Base-by-base conservation (phyloP, 2,888 invertebrate species). In the Linnaemya vulpina region DNA sequence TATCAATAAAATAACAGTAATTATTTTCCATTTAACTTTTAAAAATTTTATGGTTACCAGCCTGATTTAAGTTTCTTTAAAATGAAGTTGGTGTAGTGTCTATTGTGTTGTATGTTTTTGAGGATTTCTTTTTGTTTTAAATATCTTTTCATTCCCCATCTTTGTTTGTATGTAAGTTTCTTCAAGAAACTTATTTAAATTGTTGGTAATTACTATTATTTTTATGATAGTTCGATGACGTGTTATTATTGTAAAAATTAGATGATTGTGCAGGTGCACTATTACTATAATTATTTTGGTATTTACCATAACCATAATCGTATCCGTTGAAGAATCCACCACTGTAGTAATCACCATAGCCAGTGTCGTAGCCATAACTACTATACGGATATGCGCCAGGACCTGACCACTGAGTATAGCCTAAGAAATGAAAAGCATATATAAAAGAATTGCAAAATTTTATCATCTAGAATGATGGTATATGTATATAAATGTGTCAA, bases 311-410 rank as follows among this genome's bases (percentile, higher is more conserved):
- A 93, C 96, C 95, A 90, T 96, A 96, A 92, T 94, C 95, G 93
- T 94, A 94, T 92, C 94, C 94, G 90, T 95, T 95, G 89, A 95
- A 95, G 89, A 92, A 91, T 87, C 91, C 91, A 88, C 91, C 91
- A 91, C 95, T 94, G 93, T 96, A 96, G 93, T 96, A 96, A 88
- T 96, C 96, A 92, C 96, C 95, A 89, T 95, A 94, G 89, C 95
- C 94, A 87, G 90, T 88, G 88, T 91, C 89, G 90, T 94, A 95
- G 86, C 94, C 92, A 55, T 94, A 95, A 89, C 95, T 94, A 88
- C 95, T 95, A 88, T 96, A 95, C 5, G 95, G 95, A 85, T 96
- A 94, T 46, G 96, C 95, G 11, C 96, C 93, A 89, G 92, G 92
- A 75, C 93, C 93, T 88, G 94, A 93, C 89, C 93, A 93, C 85